These are phyloP conservation scores for Falco punctatus DNA, from an alignment of 2,113 vertebrate genomes.

Conservation along the genomic window DNA sequence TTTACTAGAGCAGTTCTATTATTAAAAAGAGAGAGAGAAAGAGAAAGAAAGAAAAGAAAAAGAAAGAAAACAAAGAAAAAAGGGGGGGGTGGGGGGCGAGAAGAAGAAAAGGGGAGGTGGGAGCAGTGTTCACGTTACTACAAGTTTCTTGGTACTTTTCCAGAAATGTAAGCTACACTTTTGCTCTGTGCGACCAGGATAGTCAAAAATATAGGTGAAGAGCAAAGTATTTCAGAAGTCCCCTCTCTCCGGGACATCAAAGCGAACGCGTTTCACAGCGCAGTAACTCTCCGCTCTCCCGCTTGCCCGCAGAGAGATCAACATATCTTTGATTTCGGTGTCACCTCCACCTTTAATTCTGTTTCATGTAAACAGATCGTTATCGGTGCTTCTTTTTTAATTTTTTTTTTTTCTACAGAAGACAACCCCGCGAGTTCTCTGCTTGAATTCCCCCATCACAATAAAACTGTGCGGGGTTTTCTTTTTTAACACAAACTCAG, in stretches of 20 bases:
- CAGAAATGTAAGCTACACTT: slow-evolving; percentile 55
- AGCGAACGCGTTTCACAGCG: not conserved
- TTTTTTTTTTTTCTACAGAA: not conserved
- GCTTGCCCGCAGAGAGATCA: not conserved
- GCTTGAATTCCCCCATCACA: slow-evolving; percentile 12
- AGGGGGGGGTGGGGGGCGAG: not conserved
- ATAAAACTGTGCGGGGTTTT: slow-evolving; percentile 34
- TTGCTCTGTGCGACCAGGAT: not conserved
- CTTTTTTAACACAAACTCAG: slow-evolving; percentile 24
- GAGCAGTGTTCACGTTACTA: not conserved
- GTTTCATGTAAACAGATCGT: slow-evolving; percentile 71
- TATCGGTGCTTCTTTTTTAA: not conserved
- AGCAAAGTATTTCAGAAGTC: slow-evolving; percentile 1
- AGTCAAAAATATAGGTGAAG: not conserved
- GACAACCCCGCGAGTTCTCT: slow-evolving; percentile 9
- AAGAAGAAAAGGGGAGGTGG: not conserved
- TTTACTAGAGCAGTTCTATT: not conserved
- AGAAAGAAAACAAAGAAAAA: accelerated
- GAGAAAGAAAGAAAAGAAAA: accelerated
- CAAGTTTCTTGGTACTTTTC: slow-evolving; percentile 52
- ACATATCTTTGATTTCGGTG: slow-evolving; percentile 64
- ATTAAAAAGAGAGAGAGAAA: not conserved
- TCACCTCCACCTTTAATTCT: slow-evolving; percentile 65
- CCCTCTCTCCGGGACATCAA: slow-evolving; percentile 34
- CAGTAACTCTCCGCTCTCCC: not conserved